Evolutionary conservation across 2,888 invertebrate species (phyloP).

Genomic region (Octodonta nipae): DNA sequence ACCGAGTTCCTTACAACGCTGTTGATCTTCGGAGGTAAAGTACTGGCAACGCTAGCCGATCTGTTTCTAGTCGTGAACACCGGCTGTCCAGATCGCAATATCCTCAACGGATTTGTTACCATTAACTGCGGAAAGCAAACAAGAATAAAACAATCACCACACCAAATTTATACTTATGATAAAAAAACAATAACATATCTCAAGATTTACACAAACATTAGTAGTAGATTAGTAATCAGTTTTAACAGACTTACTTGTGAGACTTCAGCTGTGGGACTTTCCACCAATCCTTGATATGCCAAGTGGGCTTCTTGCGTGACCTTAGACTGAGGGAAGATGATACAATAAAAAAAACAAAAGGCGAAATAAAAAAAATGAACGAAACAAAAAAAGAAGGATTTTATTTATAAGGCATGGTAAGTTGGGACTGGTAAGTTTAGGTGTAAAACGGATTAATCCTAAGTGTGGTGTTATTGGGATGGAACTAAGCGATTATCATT

Average conservation of each 20-base stretch:
- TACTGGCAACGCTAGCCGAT: constrained; percentile 25
- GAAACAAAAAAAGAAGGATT: constrained; percentile 14
- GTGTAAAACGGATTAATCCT: no score
- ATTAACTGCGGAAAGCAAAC: constrained; percentile 22
- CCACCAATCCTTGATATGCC: constrained; percentile 86
- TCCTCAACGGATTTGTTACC: constrained; percentile 48
- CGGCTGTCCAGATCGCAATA: constrained; percentile 47
- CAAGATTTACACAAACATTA: no score
- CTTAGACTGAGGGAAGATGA: constrained; percentile 49
- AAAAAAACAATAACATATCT: no score
- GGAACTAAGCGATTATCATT: no score
- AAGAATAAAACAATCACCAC: no score
- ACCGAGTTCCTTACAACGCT: constrained; percentile 21
- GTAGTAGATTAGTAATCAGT: no score
- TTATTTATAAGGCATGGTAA: neutral
- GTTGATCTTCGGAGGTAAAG: constrained; percentile 21
- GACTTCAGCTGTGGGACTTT: constrained; percentile 38
- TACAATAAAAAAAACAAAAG: constrained; percentile 27
- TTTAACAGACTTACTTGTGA: constrained; percentile 33
- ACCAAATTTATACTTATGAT: no score
- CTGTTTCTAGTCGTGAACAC: constrained; percentile 36
- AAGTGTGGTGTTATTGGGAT: no score
- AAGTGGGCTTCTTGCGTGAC: constrained; percentile 80
- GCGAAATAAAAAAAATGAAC: constrained; percentile 11
- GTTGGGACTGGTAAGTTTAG: no score